Conservation (phyloP, 2,113 vertebrate species). For the Chaenocephalus aceratus region DNA sequence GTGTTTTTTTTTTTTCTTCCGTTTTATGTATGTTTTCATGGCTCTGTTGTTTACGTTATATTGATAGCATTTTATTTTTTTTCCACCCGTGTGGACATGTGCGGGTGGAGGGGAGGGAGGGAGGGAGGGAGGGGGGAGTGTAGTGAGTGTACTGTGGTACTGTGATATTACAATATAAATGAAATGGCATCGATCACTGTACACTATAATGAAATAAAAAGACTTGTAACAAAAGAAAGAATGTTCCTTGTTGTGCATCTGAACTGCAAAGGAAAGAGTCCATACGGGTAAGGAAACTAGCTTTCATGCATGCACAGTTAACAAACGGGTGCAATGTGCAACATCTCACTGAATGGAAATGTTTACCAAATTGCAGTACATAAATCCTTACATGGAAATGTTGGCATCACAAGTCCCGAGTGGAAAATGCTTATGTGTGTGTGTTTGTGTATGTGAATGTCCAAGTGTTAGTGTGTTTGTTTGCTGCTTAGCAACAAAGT, state of each 20-base stretch:
- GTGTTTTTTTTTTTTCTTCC: no score
- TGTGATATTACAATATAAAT: no score
- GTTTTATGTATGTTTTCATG: no score
- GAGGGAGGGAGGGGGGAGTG: no score
- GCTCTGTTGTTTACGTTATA: no score
- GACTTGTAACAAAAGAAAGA: no score
- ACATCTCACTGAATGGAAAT: conserved; percentile 74
- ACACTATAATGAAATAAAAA: no score
- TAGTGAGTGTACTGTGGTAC: no score
- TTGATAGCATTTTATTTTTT: no score
- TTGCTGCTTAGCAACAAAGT: conserved; percentile 74
- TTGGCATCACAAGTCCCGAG: conserved; percentile 61
- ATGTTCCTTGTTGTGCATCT: not conserved
- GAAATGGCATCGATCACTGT: no score
- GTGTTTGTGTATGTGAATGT: conserved; percentile 11
- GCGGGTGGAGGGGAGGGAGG: no score
- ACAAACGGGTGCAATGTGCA: conserved; percentile 34
- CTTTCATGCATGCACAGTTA: conserved; percentile 28
- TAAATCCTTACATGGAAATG: conserved; percentile 75
- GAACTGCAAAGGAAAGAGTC: not conserved
- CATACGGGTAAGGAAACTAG: conserved; percentile 11
- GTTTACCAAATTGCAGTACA: conserved; percentile 76
- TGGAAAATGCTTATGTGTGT: conserved; percentile 63
- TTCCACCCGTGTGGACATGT: no score
- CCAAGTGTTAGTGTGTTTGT: conserved; percentile 61